These are phyloP conservation scores for Trichomycterus rosablanca DNA, from an alignment of 2,113 vertebrate genomes.

Conservation along the genomic window DNA sequence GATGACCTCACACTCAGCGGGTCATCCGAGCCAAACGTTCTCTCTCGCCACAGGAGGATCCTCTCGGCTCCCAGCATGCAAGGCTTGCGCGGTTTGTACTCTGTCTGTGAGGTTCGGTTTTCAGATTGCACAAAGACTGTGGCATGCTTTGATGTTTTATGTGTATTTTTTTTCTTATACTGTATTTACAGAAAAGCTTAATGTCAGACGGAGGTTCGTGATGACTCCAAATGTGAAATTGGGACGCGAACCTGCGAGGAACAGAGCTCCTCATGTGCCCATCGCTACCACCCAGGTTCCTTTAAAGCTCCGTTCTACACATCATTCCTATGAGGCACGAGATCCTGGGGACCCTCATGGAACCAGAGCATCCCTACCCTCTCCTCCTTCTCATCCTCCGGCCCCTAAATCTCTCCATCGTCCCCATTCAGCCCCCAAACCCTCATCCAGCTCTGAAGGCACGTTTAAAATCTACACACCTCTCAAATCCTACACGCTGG, in stretches of 20 bases:
- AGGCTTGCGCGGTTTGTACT: conserved; percentile 28
- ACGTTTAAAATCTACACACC: conserved; percentile 48
- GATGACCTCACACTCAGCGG: not conserved
- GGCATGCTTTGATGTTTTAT: not conserved
- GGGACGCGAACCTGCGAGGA: conserved; percentile 40
- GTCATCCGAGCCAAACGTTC: not conserved
- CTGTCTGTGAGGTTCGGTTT: not conserved
- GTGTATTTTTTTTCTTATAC: no score
- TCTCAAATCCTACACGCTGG: conserved; percentile 53
- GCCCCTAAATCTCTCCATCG: conserved; percentile 10
- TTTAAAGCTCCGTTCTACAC: conserved; percentile 58
- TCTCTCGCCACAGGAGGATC: not conserved
- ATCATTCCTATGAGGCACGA: conserved; percentile 40
- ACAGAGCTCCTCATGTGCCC: conserved; percentile 36
- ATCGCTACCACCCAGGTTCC: conserved; percentile 57
- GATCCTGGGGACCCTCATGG: conserved; percentile 54
- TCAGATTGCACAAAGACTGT: not conserved
- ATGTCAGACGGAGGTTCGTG: not conserved
- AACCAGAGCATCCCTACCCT: not conserved
- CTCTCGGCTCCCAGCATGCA: not conserved
- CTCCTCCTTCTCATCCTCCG: conserved; percentile 25
- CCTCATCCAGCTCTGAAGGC: conserved; percentile 1
- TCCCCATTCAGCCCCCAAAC: not conserved
- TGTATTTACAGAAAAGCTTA: no score
- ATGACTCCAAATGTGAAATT: conserved; percentile 47